phyloP scores from a whole-genome alignment of 2,888 invertebrate species.

The Sinelater perroti region DNA sequence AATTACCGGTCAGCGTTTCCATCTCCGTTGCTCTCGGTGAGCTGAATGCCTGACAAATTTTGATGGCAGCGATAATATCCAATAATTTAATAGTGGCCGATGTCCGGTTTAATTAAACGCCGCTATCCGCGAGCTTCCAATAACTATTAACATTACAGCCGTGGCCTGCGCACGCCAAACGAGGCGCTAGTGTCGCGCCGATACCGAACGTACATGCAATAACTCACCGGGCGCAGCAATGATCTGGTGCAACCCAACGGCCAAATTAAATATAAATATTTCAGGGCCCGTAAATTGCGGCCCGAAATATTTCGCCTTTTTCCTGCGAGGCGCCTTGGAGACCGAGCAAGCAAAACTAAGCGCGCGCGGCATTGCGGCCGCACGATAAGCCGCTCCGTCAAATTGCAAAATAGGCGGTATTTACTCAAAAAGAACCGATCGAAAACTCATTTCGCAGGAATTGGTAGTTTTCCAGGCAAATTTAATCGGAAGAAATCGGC shows the following conservation, averaged over 20 bases:
- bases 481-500: slow-evolving; percentile 40
- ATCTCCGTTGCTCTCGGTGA: too few relatives aligned
- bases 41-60: slow-evolving; percentile 19
- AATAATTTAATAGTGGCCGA: slow-evolving; percentile 25
- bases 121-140: slow-evolving; percentile 18
- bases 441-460: slow-evolving; percentile 42
- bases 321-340: neutral
- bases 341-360: slow-evolving; percentile 16
- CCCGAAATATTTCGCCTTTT: slow-evolving; percentile 16
- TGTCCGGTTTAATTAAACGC: slow-evolving; percentile 34
- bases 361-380: slow-evolving; percentile 16
- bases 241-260: slow-evolving; percentile 20
- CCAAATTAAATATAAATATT: slow-evolving; percentile 29
- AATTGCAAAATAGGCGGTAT: slow-evolving; percentile 37
- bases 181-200: slow-evolving; percentile 22
- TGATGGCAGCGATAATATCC: slow-evolving; percentile 20
- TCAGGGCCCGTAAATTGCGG: slow-evolving; percentile 21
- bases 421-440: slow-evolving; percentile 38
- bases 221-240: slow-evolving; percentile 22
- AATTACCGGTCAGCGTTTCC: too few relatives aligned
- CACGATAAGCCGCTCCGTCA: slow-evolving; percentile 33
- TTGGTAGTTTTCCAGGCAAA: slow-evolving; percentile 42
- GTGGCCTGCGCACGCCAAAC: slow-evolving; percentile 17
- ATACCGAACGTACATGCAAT: slow-evolving; percentile 26
- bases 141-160: slow-evolving; percentile 27